Evolutionary conservation across 2,113 vertebrate genomes (phyloP), one percentile per base, ranked within the genome.

Genomic region (Ptilonorhynchus violaceus): DNA sequence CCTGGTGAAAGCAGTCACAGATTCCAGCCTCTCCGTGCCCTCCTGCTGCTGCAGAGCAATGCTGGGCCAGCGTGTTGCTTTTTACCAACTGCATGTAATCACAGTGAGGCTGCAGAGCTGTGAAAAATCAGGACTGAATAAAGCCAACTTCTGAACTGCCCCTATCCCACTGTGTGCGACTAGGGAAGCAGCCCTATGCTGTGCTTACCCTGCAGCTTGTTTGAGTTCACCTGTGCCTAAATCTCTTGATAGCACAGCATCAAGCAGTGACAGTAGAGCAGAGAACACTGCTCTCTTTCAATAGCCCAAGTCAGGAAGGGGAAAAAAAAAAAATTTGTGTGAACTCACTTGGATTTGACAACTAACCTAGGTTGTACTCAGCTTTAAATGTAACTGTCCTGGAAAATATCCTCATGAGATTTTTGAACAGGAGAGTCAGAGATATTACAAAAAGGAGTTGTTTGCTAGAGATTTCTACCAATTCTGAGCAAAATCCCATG

Each of bases 381-480:
- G 20, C 25, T 85, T 89, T 87, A 63, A 87, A 87, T 91, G 92
- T 77, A 79, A 7, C 86, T 58, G n/a, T 85, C 49, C 66, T 82
- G 85, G 53, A 91, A 88, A 89, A 75, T 42, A 78, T 63, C 33
- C 77, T 91, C 81, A 23, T 55, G 83, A 87, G 91, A 85, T 44
- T 82, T 94, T 94, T 74, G 77, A 91, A 60, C 66, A 75, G 31
- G 13, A 68, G 76, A 85, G 37, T 49, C 60, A 46, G 73, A 75
- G 42, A 37, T 69, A 87, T 46, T 91, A 92, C 87, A 94, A 91
- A 96, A 89, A 0, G 2, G 4, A 60, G 73, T 60, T 75, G 64
- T 67, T 92, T 92, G 46, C 56, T 82, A 82, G 75, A 82, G 81
- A 79, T 82, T 93, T 91, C 77, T 75, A 79, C 41, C n/a, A 49